Evolutionary conservation across 30 jellyfish, hydroid and myxozoan species (phyloP).

Genomic region (Nemopilema nomurai): DNA sequence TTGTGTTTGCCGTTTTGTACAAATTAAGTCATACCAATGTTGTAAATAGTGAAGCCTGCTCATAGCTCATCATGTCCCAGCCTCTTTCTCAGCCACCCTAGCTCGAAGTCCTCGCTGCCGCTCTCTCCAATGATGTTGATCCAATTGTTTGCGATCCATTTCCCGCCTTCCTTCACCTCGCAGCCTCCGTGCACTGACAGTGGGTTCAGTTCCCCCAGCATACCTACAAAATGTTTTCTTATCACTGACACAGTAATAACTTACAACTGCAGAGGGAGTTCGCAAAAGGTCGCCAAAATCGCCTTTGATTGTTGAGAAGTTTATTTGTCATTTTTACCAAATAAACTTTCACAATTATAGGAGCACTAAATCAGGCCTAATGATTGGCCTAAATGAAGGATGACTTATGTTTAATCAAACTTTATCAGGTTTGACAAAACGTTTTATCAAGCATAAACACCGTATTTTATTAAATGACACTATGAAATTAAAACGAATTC

Average conservation of each 20-base stretch:
- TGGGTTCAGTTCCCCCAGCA: constrained; percentile 80
- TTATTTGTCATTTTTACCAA: no score
- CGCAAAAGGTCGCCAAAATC: neutral
- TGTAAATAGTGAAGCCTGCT: neutral
- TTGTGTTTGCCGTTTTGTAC: neutral
- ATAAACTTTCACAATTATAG: no score
- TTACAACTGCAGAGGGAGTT: neutral
- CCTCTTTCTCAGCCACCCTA: constrained; percentile 75
- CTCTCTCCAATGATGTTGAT: constrained; percentile 78
- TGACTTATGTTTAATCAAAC: no score
- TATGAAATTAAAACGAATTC: no score
- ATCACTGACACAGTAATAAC: neutral
- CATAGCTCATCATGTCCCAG: constrained; percentile 63
- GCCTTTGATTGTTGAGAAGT: neutral
- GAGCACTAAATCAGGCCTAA: no score
- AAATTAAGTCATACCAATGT: neutral
- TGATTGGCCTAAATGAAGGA: no score
- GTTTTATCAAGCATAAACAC: no score
- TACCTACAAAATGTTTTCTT: constrained; percentile 42
- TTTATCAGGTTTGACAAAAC: no score
- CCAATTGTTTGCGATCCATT: constrained; percentile 92
- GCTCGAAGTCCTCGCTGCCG: constrained; percentile 62
- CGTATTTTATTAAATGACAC: no score
- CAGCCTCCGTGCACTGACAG: constrained; percentile 90
- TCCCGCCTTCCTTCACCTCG: constrained; percentile 72